Evolutionary conservation across 2,113 vertebrate species (phyloP).

Genomic region (Hiodon alosoides): DNA sequence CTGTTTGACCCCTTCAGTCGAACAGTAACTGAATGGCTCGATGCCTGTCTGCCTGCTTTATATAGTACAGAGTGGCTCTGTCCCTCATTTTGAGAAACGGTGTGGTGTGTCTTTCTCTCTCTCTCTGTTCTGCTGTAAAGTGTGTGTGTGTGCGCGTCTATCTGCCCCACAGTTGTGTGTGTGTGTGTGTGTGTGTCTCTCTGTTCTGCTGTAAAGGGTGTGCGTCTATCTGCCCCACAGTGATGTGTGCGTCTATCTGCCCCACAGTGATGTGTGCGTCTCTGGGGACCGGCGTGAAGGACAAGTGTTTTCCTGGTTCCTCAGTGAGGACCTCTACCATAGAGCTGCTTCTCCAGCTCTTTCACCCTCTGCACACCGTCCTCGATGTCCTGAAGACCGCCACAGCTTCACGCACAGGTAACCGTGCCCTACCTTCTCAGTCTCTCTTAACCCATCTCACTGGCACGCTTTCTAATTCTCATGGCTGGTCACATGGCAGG

Average conservation of each 20-base stretch:
- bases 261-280: conserved; percentile 51
- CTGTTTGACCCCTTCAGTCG: too few relatives aligned
- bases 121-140: not conserved
- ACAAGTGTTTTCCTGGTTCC: conserved; percentile 51
- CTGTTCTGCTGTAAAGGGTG: not conserved
- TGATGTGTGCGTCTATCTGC: conserved; percentile 12
- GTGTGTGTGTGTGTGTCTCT: not conserved
- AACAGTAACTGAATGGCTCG: too few relatives aligned
- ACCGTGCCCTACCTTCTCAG: not conserved
- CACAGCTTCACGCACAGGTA: conserved; percentile 2
- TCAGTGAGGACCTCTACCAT: conserved; percentile 46
- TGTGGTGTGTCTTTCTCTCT: too few relatives aligned
- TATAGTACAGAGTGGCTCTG: too few relatives aligned
- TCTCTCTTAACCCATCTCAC: not conserved
- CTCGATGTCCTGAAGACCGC: conserved; percentile 29
- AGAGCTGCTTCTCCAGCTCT: conserved; percentile 44
- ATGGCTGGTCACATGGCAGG: too few relatives aligned
- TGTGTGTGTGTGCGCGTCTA: not conserved
- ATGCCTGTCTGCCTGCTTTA: too few relatives aligned
- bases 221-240: not conserved
- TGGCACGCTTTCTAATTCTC: too few relatives aligned
- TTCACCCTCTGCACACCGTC: conserved; percentile 44
- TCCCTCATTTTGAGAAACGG: too few relatives aligned
- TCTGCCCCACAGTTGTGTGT: not conserved
- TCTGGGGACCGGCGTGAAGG: conserved; percentile 54